These are phyloP conservation scores for Pseudopipra pipra DNA, from an alignment of 2,113 vertebrate species.

Conservation along the genomic window DNA sequence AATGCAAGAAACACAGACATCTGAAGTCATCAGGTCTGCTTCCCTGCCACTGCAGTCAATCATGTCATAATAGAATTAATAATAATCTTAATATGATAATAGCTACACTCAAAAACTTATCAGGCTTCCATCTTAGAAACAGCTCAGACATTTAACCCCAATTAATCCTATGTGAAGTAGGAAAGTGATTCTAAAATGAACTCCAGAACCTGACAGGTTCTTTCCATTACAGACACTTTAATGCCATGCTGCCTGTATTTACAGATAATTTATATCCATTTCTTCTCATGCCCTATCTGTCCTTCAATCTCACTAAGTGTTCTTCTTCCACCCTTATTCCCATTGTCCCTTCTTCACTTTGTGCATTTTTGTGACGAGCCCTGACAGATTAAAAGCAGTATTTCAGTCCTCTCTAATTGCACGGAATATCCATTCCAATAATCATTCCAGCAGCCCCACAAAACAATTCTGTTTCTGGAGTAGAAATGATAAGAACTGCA, in stretches of 20 bases:
- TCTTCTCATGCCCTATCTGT: neutral
- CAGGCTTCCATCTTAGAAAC: neutral
- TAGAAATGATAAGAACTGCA: neutral
- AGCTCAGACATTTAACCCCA: slow-evolving; percentile 41
- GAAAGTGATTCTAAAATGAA: neutral
- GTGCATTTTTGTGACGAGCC: neutral
- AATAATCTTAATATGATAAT: slow-evolving; percentile 22
- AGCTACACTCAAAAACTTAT: neutral
- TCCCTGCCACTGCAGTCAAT: slow-evolving; percentile 1
- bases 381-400: neutral
- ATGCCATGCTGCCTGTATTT: neutral
- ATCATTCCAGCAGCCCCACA: neutral
- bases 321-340: neutral
- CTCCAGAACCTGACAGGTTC: neutral
- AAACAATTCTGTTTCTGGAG: neutral
- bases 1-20: neutral
- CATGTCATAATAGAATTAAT: slow-evolving; percentile 33
- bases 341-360: neutral
- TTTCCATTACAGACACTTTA: neutral
- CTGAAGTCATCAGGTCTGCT: slow-evolving; percentile 30
- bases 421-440: neutral
- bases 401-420: neutral
- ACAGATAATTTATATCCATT: neutral
- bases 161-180: slow-evolving; percentile 4
- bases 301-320: neutral